phyloP scores from a whole-genome alignment of 2,113 vertebrate genomes.

The Corvus moneduloides region DNA sequence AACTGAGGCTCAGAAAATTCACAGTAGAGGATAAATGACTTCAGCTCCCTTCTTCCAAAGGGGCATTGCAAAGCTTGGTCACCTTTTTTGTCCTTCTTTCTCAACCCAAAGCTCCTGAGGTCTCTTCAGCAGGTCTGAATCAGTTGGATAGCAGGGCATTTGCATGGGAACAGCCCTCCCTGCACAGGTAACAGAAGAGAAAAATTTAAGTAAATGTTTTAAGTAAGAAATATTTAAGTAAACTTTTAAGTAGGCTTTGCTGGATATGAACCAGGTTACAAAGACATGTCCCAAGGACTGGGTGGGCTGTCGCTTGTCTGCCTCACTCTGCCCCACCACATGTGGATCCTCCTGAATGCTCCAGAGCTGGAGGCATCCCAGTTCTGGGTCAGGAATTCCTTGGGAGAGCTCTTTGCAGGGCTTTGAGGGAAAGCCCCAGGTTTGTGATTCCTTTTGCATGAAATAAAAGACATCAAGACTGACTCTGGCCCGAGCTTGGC shows the following conservation, averaged over 20 bases:
- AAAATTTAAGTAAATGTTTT: background rate
- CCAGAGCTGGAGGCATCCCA: background rate
- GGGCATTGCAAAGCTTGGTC: background rate
- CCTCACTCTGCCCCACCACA: background rate
- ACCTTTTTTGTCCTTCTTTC: background rate
- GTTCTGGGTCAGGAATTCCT: background rate
- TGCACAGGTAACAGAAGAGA: background rate
- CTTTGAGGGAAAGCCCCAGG: background rate
- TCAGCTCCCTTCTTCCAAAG: background rate
- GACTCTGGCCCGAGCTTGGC: background rate
- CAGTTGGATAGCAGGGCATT: accelerated
- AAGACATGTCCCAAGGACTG: accelerated
- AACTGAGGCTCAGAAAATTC: background rate
- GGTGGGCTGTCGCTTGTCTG: background rate
- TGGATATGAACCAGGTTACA: accelerated
- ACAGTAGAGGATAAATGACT: background rate
- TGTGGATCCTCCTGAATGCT: background rate
- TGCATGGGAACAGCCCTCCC: background rate
- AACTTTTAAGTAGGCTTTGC: background rate
- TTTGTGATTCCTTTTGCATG: background rate
- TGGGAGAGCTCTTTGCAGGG: accelerated
- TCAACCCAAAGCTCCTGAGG: background rate
- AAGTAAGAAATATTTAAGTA: background rate
- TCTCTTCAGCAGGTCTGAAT: background rate
- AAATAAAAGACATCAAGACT: background rate